phyloP scores from a whole-genome alignment of 2,888 invertebrate genomes.

The Bellardia bayeri region DNA sequence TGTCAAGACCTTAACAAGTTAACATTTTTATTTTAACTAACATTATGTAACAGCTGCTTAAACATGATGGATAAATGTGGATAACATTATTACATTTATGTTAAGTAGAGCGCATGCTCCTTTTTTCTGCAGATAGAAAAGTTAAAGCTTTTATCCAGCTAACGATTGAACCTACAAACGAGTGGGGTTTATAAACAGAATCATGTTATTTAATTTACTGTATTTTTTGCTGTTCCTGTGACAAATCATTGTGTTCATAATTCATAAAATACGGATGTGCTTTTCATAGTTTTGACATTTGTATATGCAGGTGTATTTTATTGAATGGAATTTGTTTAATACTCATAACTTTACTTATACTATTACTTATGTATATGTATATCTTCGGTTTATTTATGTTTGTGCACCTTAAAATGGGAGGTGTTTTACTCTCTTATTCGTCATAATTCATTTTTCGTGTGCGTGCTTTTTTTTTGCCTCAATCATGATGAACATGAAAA shows the following conservation, averaged over 20 bases:
- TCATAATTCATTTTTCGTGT: conserved; percentile 21
- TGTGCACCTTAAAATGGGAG: conserved; percentile 68
- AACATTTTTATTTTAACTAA: background rate
- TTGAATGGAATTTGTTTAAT: background rate
- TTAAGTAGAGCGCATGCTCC: conserved; percentile 60
- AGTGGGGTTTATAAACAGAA: conserved; percentile 14
- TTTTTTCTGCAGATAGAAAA: background rate
- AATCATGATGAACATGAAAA: conserved; percentile 38
- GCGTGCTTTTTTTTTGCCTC: conserved; percentile 18
- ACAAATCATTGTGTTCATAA: conserved; percentile 30
- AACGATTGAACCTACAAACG: conserved; percentile 15
- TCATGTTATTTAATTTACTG: conserved; percentile 6
- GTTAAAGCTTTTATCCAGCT: conserved; percentile 54
- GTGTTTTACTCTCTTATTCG: conserved; percentile 71
- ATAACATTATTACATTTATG: conserved; percentile 14
- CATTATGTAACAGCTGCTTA: background rate
- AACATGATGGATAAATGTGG: conserved; percentile 35
- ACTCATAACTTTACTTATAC: conserved; percentile 2
- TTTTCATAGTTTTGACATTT: background rate
- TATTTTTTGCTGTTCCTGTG: background rate
- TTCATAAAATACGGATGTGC: background rate
- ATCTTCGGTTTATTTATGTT: conserved; percentile 1
- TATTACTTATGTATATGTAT: background rate
- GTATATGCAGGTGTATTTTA: conserved; percentile 23
- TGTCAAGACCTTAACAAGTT: background rate